A percentile compares a stretch with the other conserved stretches of the same genome.
These are phyloP conservation scores for Cephus pygmeus DNA, from an alignment of 2,888 invertebrate species.

Conservation along the genomic window DNA sequence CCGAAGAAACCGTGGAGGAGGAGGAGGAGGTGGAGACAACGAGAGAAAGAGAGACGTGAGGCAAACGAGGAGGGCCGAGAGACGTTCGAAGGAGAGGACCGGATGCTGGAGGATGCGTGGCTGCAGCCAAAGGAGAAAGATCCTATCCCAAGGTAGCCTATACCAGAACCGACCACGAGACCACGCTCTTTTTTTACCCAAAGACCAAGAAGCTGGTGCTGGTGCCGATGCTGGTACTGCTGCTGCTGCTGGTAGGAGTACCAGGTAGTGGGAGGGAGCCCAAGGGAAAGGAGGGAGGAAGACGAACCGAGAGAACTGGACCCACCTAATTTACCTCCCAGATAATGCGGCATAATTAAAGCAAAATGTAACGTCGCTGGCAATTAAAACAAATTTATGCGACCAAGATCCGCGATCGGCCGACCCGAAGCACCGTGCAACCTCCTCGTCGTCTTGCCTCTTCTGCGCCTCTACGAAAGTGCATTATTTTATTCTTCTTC, in stretches of 20 bases:
- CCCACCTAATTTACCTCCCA: conserved; percentile 67
- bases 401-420: conserved; percentile 66
- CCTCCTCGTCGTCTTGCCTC: conserved; percentile 26
- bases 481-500: conserved; percentile 49
- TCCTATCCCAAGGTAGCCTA: conserved; percentile 52
- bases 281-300: conserved; percentile 29
- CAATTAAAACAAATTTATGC: conserved; percentile 67
- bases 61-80: conserved; percentile 24
- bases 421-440: conserved; percentile 45
- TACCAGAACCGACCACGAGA: conserved; percentile 25
- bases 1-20: conserved; percentile 18
- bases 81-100: conserved; percentile 34
- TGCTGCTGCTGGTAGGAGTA: conserved; percentile 19
- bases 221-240: conserved; percentile 4
- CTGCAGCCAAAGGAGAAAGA: conserved; percentile 42
- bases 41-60: conserved; percentile 34
- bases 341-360: conserved; percentile 67
- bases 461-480: conserved; percentile 19
- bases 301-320: conserved; percentile 58
- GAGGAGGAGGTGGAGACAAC: conserved; percentile 15
- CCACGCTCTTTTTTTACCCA: conserved; percentile 25
- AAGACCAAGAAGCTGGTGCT: conserved; percentile 12
- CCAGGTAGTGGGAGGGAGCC: conserved; percentile 22
- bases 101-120: conserved; percentile 40
- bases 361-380: conserved; percentile 67